These are phyloP conservation scores for Prosapia bicincta DNA, from an alignment of 2,888 invertebrate genomes.

Conservation along the genomic window DNA sequence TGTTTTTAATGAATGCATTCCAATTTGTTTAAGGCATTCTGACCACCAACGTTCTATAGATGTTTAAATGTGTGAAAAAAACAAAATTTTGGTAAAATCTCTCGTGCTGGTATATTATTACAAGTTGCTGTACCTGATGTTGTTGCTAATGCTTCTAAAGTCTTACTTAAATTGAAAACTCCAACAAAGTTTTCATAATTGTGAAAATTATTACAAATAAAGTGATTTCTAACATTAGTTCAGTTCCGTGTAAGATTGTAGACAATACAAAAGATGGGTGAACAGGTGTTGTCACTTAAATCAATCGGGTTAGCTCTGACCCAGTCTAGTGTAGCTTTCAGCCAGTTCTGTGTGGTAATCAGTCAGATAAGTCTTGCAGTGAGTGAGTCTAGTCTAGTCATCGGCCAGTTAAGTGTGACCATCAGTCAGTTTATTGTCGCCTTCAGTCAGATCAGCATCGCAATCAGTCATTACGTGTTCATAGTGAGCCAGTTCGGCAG, in stretches of 20 bases:
- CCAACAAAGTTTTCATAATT: background rate
- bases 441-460: slow-evolving; percentile 13
- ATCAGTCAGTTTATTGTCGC: slow-evolving; percentile 16
- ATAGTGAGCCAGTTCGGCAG: slow-evolving; percentile 7
- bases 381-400: slow-evolving; percentile 15
- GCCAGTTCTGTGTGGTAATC: slow-evolving; percentile 15
- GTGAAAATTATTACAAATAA: background rate
- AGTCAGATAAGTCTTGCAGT: slow-evolving; percentile 15
- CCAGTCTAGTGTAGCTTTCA: slow-evolving; percentile 13
- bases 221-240: background rate
- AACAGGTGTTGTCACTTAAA: background rate
- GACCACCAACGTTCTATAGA: background rate
- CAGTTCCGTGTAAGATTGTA: background rate
- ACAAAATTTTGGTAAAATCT: background rate
- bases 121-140: background rate
- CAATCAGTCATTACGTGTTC: slow-evolving; percentile 16
- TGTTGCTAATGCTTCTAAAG: slow-evolving; percentile 17
- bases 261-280: background rate
- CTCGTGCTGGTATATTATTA: background rate
- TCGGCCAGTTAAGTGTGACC: slow-evolving; percentile 15
- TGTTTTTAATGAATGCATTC: no score
- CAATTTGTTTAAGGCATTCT: no score
- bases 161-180: slow-evolving; percentile 5
- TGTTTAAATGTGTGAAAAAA: slow-evolving; percentile 22
- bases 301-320: background rate